Conservation (phyloP, 2,888 invertebrate genomes). For the Nowickia ferox region DNA sequence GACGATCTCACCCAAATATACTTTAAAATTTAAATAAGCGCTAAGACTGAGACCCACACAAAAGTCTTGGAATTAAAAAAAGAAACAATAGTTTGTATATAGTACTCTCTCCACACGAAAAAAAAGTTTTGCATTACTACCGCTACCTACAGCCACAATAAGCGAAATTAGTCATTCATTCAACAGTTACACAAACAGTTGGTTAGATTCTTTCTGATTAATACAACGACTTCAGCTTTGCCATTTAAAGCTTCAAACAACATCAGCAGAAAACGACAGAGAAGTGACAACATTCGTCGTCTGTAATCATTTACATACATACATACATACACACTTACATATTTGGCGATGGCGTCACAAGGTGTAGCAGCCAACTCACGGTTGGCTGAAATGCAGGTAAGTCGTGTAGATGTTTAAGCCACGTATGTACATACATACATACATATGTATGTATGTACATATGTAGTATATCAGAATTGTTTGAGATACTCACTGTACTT, state of each 20-base stretch:
- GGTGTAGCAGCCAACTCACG: slow-evolving; percentile 81
- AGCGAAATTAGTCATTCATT: slow-evolving; percentile 61
- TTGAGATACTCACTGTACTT: not conserved
- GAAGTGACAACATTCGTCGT: slow-evolving; percentile 12
- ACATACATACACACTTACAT: slow-evolving; percentile 38
- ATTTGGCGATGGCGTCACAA: slow-evolving; percentile 82
- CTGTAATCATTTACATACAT: slow-evolving; percentile 28
- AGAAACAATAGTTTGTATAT: slow-evolving; percentile 4
- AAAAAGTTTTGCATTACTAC: slow-evolving; percentile 53
- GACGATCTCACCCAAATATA: slow-evolving; percentile 43
- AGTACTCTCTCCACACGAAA: slow-evolving; percentile 7
- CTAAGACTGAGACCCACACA: slow-evolving; percentile 54
- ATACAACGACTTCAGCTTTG: not conserved
- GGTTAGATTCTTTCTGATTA: slow-evolving; percentile 19
- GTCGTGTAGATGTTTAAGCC: slow-evolving; percentile 67
- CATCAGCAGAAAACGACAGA: slow-evolving; percentile 15
- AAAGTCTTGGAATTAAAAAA: slow-evolving; percentile 14
- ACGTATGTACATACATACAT: not conserved
- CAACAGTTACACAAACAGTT: slow-evolving; percentile 33
- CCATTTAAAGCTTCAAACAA: slow-evolving; percentile 21
- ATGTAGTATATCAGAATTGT: not conserved
- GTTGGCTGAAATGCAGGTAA: slow-evolving; percentile 84
- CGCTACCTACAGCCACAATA: slow-evolving; percentile 57
- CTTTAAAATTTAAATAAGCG: slow-evolving; percentile 7
- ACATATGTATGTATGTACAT: too few relatives aligned